phyloP scores from a whole-genome alignment of 2,888 invertebrate species.

The Selenia dentaria region DNA sequence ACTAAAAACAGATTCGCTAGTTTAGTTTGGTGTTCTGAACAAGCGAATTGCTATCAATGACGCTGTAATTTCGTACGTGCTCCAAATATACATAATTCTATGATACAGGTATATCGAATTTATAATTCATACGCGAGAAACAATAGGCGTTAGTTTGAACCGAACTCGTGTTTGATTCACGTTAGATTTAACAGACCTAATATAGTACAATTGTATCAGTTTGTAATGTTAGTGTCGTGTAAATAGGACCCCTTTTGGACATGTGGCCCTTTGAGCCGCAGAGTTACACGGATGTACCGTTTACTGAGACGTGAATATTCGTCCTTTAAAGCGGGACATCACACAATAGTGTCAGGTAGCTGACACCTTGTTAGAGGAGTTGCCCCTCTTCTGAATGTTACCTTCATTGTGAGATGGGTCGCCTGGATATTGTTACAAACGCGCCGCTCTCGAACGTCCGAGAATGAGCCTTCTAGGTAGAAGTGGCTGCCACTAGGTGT shows the following conservation, averaged over 20 bases:
- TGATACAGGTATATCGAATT: constrained; percentile 28
- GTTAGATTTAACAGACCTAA: constrained; percentile 36
- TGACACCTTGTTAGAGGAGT: constrained; percentile 76
- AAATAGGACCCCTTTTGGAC: constrained; percentile 46
- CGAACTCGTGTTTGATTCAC: constrained; percentile 33
- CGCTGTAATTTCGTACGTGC: constrained; percentile 37
- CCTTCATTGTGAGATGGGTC: constrained; percentile 72
- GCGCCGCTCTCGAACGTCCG: constrained; percentile 50
- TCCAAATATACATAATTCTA: constrained; percentile 28
- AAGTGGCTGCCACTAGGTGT: no score
- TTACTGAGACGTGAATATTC: constrained; percentile 73
- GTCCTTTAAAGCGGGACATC: constrained; percentile 64
- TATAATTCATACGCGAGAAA: constrained; percentile 27
- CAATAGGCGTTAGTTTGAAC: constrained; percentile 29
- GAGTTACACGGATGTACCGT: constrained; percentile 39
- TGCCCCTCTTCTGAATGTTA: constrained; percentile 60
- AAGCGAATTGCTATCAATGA: no score
- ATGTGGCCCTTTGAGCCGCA: constrained; percentile 40
- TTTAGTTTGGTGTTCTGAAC: no score
- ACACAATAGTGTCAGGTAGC: constrained; percentile 76
- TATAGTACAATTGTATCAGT: constrained; percentile 36
- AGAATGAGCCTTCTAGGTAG: constrained; percentile 57
- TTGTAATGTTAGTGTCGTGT: constrained; percentile 43
- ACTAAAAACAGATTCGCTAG: no score
- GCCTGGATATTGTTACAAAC: constrained; percentile 67